phyloP scores from a whole-genome alignment of 2,113 vertebrate species.

The Hippolais icterina region DNA sequence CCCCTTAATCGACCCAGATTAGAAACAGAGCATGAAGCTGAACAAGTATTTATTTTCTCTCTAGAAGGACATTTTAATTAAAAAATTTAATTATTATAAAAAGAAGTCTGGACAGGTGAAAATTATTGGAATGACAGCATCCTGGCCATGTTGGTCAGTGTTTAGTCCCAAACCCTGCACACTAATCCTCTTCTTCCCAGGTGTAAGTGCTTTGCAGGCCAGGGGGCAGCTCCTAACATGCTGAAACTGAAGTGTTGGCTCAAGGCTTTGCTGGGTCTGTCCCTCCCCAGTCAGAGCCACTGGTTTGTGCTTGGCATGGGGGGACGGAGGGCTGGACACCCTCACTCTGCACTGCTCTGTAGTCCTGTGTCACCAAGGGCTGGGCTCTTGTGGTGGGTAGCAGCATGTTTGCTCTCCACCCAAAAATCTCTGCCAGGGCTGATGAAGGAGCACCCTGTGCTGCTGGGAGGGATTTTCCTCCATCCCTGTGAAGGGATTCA shows the following conservation, averaged over 20 bases:
- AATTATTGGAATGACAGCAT: neutral
- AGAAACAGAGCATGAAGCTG: conserved; percentile 35
- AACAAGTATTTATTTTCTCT: conserved; percentile 45
- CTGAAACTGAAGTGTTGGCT: neutral
- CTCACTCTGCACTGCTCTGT: neutral
- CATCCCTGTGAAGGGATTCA: neutral
- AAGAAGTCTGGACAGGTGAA: neutral
- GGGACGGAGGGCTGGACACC: neutral
- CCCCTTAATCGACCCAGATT: conserved; percentile 9
- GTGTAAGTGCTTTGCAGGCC: neutral
- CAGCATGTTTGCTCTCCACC: neutral
- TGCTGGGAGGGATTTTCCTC: neutral
- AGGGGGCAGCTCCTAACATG: neutral
- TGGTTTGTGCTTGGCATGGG: neutral
- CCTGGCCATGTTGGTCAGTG: neutral
- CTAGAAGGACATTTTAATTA: conserved; percentile 31
- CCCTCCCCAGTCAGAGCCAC: accelerated
- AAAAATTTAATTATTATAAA: conserved; percentile 2
- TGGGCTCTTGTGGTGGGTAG: accelerated
- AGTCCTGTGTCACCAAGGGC: accelerated
- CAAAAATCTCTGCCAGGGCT: neutral
- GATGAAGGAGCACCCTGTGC: neutral
- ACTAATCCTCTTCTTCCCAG: neutral
- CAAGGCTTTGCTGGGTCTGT: neutral
- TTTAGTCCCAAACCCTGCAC: neutral